These are phyloP conservation scores for Prolemur simus DNA, from an alignment of 2,113 vertebrate species.

Conservation along the genomic window DNA sequence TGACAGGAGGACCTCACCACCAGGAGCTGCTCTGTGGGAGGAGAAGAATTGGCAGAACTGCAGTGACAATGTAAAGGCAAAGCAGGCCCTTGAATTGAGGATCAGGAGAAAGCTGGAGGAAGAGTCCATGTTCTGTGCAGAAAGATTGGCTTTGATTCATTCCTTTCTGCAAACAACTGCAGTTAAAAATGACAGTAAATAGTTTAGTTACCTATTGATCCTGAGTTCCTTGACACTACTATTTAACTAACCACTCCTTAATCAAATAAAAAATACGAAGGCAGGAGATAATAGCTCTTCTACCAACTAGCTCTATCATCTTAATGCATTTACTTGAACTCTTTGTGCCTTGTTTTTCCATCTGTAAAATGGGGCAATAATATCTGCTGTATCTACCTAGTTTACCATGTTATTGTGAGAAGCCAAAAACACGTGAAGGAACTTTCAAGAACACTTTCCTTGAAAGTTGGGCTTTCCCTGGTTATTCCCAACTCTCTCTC, in stretches of 20 bases:
- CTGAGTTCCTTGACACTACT: neutral
- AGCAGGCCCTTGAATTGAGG: neutral
- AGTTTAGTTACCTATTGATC: neutral
- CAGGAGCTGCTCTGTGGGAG: too few species aligned
- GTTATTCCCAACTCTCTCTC: neutral
- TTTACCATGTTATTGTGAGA: neutral
- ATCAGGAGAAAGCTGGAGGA: neutral
- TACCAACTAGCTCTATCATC: neutral
- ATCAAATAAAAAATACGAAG: neutral
- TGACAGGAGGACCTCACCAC: neutral
- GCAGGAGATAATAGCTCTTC: neutral
- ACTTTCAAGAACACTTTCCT: neutral
- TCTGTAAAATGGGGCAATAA: neutral
- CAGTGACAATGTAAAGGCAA: neutral
- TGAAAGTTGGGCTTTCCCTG: neutral
- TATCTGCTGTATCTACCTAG: neutral
- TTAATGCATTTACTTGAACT: neutral
- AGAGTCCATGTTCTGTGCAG: neutral
- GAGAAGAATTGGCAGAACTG: neutral
- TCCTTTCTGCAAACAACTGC: neutral
- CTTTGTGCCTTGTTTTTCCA: neutral
- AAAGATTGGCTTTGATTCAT: neutral
- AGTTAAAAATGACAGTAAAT: neutral
- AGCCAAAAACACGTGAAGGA: neutral
- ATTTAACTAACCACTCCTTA: neutral